Conservation (phyloP, 2,888 invertebrate species). For the Drosophila paracracens region DNA sequence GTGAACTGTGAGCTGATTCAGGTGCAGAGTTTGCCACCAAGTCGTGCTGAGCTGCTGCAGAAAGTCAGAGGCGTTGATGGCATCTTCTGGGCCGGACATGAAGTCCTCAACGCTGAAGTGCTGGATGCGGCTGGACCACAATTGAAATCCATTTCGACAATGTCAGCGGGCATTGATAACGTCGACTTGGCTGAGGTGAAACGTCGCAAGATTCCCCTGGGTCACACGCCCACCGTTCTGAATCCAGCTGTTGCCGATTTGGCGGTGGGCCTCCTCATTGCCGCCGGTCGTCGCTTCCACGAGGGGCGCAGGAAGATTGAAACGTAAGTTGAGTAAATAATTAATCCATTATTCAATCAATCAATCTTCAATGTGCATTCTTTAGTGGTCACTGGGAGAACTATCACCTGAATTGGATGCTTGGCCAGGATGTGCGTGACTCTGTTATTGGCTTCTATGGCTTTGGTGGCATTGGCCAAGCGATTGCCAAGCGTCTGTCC, state of each 20-base stretch:
- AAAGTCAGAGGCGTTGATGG: constrained; percentile 83
- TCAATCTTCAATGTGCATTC: neutral
- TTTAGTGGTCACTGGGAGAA: constrained; percentile 88
- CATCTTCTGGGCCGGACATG: constrained; percentile 82
- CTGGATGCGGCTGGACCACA: constrained; percentile 86
- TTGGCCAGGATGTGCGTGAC: constrained; percentile 91
- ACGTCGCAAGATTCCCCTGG: constrained; percentile 90
- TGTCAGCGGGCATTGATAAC: constrained; percentile 95
- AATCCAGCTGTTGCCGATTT: constrained; percentile 93
- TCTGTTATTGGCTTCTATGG: constrained; percentile 94
- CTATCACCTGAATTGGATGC: constrained; percentile 90
- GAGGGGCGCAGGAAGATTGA: constrained; percentile 90
- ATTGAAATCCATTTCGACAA: constrained; percentile 91
- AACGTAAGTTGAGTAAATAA: constrained; percentile 70
- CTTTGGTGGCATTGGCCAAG: constrained; percentile 92
- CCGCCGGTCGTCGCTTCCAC: constrained; percentile 90
- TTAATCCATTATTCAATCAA: neutral
- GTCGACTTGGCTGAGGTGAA: constrained; percentile 91
- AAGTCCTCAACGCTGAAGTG: constrained; percentile 78
- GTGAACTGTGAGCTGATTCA: constrained; percentile 83
- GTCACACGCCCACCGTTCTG: constrained; percentile 92
- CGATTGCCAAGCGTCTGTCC: constrained; percentile 89
- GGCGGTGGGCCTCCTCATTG: constrained; percentile 91
- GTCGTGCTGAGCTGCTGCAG: constrained; percentile 79
- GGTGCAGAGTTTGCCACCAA: constrained; percentile 75